Conservation (phyloP, 2,797 vertebrate genomes). For the Tadarida brasiliensis region DNA sequence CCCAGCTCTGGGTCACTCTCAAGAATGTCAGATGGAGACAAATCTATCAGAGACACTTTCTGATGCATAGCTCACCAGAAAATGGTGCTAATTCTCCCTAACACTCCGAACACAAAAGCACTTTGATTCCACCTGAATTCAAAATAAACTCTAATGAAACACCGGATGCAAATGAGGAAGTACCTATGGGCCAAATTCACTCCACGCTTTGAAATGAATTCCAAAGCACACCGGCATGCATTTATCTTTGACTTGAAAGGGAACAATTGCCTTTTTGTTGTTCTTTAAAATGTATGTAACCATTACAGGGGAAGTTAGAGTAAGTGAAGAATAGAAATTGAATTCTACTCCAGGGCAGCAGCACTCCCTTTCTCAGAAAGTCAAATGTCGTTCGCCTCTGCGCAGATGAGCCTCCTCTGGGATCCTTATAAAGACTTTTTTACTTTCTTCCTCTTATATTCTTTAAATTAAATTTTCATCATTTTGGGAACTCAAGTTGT, state of each 20-base stretch:
- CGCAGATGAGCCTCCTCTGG: conserved; percentile 14
- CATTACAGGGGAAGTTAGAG: conserved; percentile 51
- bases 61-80: neutral
- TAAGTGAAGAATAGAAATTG: conserved; percentile 58
- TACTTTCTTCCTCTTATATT: conserved; percentile 18
- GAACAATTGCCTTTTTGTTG: conserved; percentile 63
- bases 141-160: conserved; percentile 61
- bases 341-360: conserved; percentile 48
- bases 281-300: conserved; percentile 73
- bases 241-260: conserved; percentile 70
- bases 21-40: neutral
- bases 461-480: conserved; percentile 65
- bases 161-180: conserved; percentile 5
- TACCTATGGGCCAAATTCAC: conserved; percentile 63
- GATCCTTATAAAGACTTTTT: conserved; percentile 8
- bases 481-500: conserved; percentile 55
- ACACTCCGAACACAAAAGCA: conserved; percentile 15
- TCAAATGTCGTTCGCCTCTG: conserved; percentile 63
- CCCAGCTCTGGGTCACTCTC: neutral
- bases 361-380: conserved; percentile 58
- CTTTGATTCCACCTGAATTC: conserved; percentile 47
- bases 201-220: conserved; percentile 66
- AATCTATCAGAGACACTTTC: neutral
- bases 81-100: neutral
- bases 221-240: conserved; percentile 42